phyloP scores from a whole-genome alignment of 1,140 invertebrate genomes.

The Drosophila bocki region DNA sequence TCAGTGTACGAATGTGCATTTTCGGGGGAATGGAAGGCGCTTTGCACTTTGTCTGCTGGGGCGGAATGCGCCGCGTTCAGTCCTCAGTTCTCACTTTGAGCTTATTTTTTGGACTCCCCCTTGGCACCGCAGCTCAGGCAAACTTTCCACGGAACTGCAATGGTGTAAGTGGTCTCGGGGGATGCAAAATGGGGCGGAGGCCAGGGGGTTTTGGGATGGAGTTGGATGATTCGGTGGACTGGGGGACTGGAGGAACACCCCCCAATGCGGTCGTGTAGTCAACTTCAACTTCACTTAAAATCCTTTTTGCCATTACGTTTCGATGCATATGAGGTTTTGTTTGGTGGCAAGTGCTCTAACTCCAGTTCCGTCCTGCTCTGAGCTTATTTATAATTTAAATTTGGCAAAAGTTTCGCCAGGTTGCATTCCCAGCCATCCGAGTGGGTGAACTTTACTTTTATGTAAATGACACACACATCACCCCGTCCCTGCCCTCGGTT shows the following conservation, averaged over 20 bases:
- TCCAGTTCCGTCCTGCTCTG: constrained; percentile 10
- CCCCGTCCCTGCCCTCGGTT: constrained; percentile 31
- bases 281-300: constrained; percentile 84
- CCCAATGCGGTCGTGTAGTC: constrained; percentile 77
- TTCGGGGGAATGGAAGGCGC: constrained; percentile 15
- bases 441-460: constrained; percentile 84
- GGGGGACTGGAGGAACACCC: constrained; percentile 22
- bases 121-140: constrained; percentile 22
- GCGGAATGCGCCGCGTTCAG: constrained; percentile 77
- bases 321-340: constrained; percentile 84
- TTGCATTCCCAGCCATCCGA: constrained; percentile 75
- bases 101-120: constrained; percentile 61
- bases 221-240: neutral
- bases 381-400: constrained; percentile 84
- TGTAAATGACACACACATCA: constrained; percentile 74
- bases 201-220: neutral
- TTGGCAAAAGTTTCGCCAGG: constrained; percentile 78
- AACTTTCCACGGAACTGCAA: constrained; percentile 66
- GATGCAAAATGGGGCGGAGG: constrained; percentile 10
- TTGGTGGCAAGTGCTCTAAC: constrained; percentile 51
- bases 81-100: constrained; percentile 73
- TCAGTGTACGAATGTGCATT: constrained; percentile 28
- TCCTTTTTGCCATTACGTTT: constrained; percentile 82
- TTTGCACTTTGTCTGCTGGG: constrained; percentile 80
- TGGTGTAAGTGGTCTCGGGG: constrained; percentile 72